Base-by-base conservation (phyloP, 2,888 invertebrate genomes). In the Cephus spinipes region DNA sequence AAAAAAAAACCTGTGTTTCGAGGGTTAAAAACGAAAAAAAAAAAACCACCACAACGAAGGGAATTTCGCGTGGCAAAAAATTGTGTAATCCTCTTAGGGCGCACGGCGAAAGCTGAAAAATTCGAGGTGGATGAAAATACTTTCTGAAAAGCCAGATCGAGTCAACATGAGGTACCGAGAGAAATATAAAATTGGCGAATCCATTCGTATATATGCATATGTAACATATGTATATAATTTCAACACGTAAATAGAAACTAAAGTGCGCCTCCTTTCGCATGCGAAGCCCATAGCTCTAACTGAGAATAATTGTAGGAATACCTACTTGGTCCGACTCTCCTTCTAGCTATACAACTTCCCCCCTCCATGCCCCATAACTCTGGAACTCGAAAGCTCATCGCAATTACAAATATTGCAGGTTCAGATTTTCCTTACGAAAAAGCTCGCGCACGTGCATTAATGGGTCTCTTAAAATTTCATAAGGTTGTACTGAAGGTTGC, bases 331-430 rank as follows among this genome's bases (percentile, higher is more conserved):
- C 9, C 71, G n/a, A 32, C 12, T 11, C 77, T 75, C 69, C 74
- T 76, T 74, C 75, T 75, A 73, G 40, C 40, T 75, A 75, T 69
- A 75, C 73, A 40, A 32, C 32, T 32, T 71, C n/a, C 36, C 68
- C 68, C 23, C 9, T 32, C 32, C 32, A 32, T 4, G 32, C 9
- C 55, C 23, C 9, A 1, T 9, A 23, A 9, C 23, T 9, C 23
- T 1, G 4, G 6, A 15, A 23, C 40, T 40, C 40, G 23, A 15
- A 15, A 15, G 55, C 81, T 81, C 76, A 75, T 81, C 68, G 85
- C 85, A 83, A 85, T 85, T 85, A 85, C 83, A 83, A 81, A 84
- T 84, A 84, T 85, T 83, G 82, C 83, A 73, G 69, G 77, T 79
- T 31, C 32, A 31, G 6, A 4, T 2, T 33, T 23, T 12, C 12